Base-by-base conservation (phyloP, 2,797 vertebrate genomes). In the Myotis daubentonii region DNA sequence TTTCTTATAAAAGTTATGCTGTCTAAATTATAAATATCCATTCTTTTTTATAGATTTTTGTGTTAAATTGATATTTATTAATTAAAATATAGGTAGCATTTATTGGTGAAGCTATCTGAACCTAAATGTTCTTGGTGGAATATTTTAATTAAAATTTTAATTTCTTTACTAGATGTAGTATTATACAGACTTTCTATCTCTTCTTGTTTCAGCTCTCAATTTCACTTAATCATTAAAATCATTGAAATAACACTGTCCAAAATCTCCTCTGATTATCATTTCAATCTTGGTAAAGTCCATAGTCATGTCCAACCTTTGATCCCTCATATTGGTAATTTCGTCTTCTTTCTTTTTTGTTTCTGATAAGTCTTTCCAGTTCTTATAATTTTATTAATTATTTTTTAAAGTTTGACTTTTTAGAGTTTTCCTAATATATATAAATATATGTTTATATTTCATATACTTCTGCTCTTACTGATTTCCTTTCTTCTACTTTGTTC, bases 121-220 rank as follows among this genome's bases (percentile, higher is more conserved):
- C 62, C 49, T 92, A 30, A 30, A 70, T 62, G n/a, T 91, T 62
- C 57, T 87, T 75, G 5, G 74, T 53, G 30, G 44, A 72, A 87
- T 51, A 20, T 60, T 89, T 89, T 55, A 93, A 74, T 71, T 79
- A 36, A 51, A 88, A 2, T 49, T 75, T 88, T 57, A 75, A 80
- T 75, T 84, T 71, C 19, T 70, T 41, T 51, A 47, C 44, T 36
- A 82, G 25, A 70, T 22, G 75, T 7, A 65, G 20, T 38, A 87
- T 41, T 76, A 47, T 30, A 36, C 1, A 49, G 8, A 84, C 4
- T 88, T 74, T 53, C 65, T 87, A 55, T 51, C 8, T 28, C 8
- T 74, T 81, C n/a, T 30, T 94, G 62, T 33, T 84, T 76, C 10
- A 62, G 17, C 70, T 95, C 87, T 96, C 47, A 71, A 66, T 91